Percentiles rank a stretch among this genome's conserved stretches.
Evolutionary conservation across 1,140 invertebrate genomes (phyloP).

Genomic region (Drosophila kikkawai): DNA sequence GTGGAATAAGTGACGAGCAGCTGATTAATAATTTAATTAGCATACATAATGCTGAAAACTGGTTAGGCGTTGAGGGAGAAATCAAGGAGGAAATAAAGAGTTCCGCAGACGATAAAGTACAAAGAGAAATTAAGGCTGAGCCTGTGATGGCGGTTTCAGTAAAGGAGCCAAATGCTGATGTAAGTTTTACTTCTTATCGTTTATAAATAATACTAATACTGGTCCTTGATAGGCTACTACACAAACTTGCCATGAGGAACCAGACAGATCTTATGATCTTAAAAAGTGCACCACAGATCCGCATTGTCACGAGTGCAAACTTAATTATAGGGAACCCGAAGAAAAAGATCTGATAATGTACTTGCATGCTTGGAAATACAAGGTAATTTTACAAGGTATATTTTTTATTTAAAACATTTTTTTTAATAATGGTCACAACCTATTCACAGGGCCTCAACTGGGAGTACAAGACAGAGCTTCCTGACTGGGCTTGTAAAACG

Average conservation of each 20-base stretch:
- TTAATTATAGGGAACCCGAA: conserved; percentile 95
- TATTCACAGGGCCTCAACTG: conserved; percentile 91
- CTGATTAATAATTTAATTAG: conserved; percentile 95
- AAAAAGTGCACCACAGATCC: conserved; percentile 92
- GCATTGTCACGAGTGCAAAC: conserved; percentile 96
- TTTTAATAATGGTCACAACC: conserved; percentile 5
- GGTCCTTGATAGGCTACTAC: conserved; percentile 87
- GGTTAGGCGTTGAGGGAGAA: conserved; percentile 95
- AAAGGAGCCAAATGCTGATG: background rate
- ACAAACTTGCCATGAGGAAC: conserved; percentile 91
- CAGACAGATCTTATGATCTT: conserved; percentile 89
- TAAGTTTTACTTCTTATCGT: background rate
- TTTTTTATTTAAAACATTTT: no score
- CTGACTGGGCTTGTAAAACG: conserved; percentile 90
- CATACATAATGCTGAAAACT: conserved; percentile 97
- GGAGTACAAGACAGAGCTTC: conserved; percentile 95
- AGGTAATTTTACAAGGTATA: conserved; percentile 86
- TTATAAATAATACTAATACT: background rate
- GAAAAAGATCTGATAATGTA: conserved; percentile 97
- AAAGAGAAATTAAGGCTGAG: background rate
- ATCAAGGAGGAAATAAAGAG: conserved; percentile 85
- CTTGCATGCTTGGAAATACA: conserved; percentile 96
- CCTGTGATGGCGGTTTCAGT: background rate
- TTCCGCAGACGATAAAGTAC: conserved; percentile 11
- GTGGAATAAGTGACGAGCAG: conserved; percentile 95